Base-by-base conservation (phyloP, 2,797 vertebrate genomes). In the Esox lucius region DNA sequence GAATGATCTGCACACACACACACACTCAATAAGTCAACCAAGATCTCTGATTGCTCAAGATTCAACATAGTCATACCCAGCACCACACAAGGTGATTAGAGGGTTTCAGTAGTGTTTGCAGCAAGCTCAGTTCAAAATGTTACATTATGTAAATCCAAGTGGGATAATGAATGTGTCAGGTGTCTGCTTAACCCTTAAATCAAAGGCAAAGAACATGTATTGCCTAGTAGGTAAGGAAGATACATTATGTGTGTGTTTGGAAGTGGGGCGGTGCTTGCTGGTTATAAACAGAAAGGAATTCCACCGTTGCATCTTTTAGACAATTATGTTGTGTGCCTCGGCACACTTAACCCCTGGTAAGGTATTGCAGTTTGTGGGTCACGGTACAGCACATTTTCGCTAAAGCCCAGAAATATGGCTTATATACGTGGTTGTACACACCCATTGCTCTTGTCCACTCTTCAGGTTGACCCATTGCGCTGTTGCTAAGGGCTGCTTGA, bases 21-120 rank as follows among this genome's bases (percentile, higher is more conserved):
- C 70, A 72, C 46, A 73, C 77, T 75, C 79, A 68, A 61, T 68
- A 62, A 77, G 61, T 56, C 65, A 70, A 66, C 71, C 22, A 42
- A n/a, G 42, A 46, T 31, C 12, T 16, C 42, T 4, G 6, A 28
- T 31, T 33, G 24, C 65, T 65, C 62, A 65, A 15, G 62, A 28
- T 31, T 2, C 28, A 65, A 13, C 31, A 15, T 17, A 22, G 56
- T 22, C 56, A 59, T 24, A 59, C 1, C n/a, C 8, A 19, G 13
- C 15, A 59, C 53, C 59, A 53, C n/a, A 65, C 2, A 16, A 28
- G 16, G 62, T 17, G 62, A 65, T 65, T 1, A 31, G 12, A 28
- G 61, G 61, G 12, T 64, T 16, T 64, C 11, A 33, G 28, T 9
- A 28, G 42, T 46, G 42, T 8, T 17, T 65, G 28, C 62, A 33